Evolutionary conservation across 2,888 invertebrate species (phyloP).

Genomic region (Ochlodes sylvanus): DNA sequence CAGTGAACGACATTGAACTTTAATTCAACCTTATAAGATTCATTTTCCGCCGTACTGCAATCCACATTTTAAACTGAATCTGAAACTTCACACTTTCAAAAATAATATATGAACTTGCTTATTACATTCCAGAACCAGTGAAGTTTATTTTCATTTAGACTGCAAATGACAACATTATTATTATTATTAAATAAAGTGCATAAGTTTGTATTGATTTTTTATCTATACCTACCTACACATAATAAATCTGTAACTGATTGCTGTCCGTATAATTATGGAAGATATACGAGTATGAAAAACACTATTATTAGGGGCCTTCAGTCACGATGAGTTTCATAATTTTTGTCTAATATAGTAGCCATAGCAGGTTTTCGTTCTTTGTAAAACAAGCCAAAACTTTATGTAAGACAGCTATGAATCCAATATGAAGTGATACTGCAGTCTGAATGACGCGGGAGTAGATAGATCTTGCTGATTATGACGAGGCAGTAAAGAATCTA

Average conservation of each 20-base stretch:
- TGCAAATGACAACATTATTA: too few species aligned
- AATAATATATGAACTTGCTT: conserved; percentile 29
- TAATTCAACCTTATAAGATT: not conserved
- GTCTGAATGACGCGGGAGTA: not conserved
- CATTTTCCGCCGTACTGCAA: not conserved
- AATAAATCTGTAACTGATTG: too few species aligned
- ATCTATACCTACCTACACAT: too few species aligned
- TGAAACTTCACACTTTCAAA: conserved; percentile 28
- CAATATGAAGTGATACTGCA: conserved; percentile 7
- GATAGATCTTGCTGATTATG: conserved; percentile 14
- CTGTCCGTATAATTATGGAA: too few species aligned
- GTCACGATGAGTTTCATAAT: too few species aligned
- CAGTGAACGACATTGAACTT: conserved; percentile 6
- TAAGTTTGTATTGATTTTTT: conserved; percentile 7
- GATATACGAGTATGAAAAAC: too few species aligned
- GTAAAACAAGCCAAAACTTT: not conserved
- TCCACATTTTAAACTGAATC: not conserved
- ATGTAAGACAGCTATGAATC: conserved; percentile 2
- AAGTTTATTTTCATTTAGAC: conserved; percentile 13
- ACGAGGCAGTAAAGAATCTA: not conserved
- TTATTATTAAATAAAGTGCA: conserved; percentile 16
- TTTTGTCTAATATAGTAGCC: too few species aligned
- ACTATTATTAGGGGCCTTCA: too few species aligned
- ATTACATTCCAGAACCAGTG: conserved; percentile 20
- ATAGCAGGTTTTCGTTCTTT: too few species aligned